Evolutionary conservation across 2,888 invertebrate species (phyloP).

Genomic region (Scaptomyza tumidula): DNA sequence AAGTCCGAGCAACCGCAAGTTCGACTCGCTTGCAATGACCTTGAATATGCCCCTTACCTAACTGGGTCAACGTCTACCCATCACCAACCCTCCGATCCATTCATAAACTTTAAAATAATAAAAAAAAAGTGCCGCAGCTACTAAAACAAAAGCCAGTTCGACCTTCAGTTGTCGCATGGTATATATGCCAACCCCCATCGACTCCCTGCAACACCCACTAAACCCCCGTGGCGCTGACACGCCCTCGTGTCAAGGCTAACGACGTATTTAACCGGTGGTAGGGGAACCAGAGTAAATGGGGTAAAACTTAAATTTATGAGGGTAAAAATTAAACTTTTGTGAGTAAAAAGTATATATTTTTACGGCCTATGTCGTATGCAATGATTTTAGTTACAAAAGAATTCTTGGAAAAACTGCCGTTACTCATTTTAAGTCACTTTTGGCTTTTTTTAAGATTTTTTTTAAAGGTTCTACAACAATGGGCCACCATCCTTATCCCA

Average conservation of each 20-base stretch:
- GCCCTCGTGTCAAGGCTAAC: constrained; percentile 30
- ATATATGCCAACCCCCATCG: background rate
- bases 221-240: constrained; percentile 14
- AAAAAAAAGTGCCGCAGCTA: constrained; percentile 42
- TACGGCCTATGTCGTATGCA: no score
- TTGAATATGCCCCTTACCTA: constrained; percentile 28
- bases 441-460: no score
- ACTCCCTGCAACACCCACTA: background rate
- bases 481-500: no score
- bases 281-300: no score
- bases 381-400: no score
- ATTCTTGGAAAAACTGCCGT: no score
- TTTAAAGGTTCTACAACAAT: no score
- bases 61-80: constrained; percentile 24
- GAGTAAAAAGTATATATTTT: no score
- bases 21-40: constrained; percentile 37
- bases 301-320: no score
- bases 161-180: constrained; percentile 56
- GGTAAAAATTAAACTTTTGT: no score
- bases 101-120: constrained; percentile 8
- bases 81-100: background rate
- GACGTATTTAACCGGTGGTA: background rate
- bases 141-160: constrained; percentile 12
- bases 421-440: no score
- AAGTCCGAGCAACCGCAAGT: background rate